Evolutionary conservation across 2,888 invertebrate species (phyloP).

Genomic region (Anoplius nigerrimus): DNA sequence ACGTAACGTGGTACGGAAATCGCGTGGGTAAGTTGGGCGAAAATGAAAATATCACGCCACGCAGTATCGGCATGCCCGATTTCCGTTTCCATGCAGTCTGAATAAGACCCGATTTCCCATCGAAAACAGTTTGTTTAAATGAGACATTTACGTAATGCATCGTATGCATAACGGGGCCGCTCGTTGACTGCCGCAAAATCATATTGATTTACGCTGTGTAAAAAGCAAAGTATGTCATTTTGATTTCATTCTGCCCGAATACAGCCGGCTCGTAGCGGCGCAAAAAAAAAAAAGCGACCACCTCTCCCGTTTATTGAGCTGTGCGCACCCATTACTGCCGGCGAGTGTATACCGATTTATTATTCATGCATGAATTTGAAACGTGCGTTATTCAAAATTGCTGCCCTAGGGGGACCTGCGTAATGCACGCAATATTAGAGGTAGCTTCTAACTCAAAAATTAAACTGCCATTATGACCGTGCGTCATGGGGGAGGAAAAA

Average conservation of each 20-base stretch:
- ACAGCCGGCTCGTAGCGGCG: slow-evolving; percentile 27
- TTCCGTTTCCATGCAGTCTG: no score
- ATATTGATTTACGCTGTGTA: no score
- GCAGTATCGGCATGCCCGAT: no score
- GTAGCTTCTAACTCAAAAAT: slow-evolving; percentile 43
- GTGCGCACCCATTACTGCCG: slow-evolving; percentile 43
- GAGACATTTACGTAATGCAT: no score
- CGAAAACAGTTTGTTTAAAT: no score
- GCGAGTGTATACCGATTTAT: slow-evolving; percentile 47
- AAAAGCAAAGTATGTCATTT: slow-evolving; percentile 16
- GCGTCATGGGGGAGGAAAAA: slow-evolving; percentile 33
- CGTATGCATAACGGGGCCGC: no score
- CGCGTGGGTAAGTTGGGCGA: no score
- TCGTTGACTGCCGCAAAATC: no score
- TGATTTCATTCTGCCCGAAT: slow-evolving; percentile 32
- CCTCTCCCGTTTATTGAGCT: slow-evolving; percentile 42
- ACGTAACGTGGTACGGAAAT: no score
- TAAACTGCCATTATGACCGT: slow-evolving; percentile 41
- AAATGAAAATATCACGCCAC: no score
- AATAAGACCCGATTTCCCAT: no score
- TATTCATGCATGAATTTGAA: slow-evolving; percentile 56
- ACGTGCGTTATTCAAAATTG: slow-evolving; percentile 49
- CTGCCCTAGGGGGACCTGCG: slow-evolving; percentile 43
- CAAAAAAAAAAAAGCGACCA: slow-evolving; percentile 37
- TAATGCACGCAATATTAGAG: slow-evolving; percentile 34